A percentile compares a stretch with the other conserved stretches of the same genome.
Conservation (phyloP, 2,113 vertebrate genomes). For the Thunnus maccoyii region DNA sequence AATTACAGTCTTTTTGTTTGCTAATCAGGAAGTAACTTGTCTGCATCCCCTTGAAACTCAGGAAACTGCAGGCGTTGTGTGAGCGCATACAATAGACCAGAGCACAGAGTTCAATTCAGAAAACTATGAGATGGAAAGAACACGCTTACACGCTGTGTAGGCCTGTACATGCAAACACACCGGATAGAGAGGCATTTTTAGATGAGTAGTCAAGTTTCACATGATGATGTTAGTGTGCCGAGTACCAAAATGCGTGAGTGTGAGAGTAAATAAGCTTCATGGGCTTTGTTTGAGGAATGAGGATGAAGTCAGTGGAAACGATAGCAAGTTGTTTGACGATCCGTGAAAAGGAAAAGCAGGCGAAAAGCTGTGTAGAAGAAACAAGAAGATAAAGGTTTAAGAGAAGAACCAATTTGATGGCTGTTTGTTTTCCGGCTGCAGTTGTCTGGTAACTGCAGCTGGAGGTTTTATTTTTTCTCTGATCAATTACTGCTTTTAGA, state of each 20-base stretch:
- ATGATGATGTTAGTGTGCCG: constrained; percentile 25
- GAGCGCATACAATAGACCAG: constrained; percentile 6
- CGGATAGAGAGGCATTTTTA: constrained; percentile 36
- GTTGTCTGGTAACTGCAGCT: too few relatives aligned
- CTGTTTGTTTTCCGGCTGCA: too few relatives aligned
- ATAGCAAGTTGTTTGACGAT: constrained; percentile 50
- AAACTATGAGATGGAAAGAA: constrained; percentile 54
- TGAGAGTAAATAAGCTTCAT: constrained; percentile 33
- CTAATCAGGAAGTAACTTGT: not conserved
- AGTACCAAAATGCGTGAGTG: constrained; percentile 26
- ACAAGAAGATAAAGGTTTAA: not conserved
- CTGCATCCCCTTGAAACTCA: not conserved
- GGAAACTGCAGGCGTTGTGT: not conserved
- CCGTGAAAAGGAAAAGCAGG: constrained; percentile 46
- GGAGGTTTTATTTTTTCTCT: too few relatives aligned
- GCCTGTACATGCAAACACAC: constrained; percentile 23
- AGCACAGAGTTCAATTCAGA: constrained; percentile 20
- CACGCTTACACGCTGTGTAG: constrained; percentile 48
- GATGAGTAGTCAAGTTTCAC: constrained; percentile 37
- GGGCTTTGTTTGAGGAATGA: constrained; percentile 48
- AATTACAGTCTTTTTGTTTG: not conserved
- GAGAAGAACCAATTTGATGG: too few relatives aligned
- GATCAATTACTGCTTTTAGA: too few relatives aligned
- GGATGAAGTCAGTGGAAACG: constrained; percentile 65
- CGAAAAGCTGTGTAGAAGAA: constrained; percentile 15